phyloP scores from a whole-genome alignment of 2,113 vertebrate genomes.

The Triplophysa dalaica region DNA sequence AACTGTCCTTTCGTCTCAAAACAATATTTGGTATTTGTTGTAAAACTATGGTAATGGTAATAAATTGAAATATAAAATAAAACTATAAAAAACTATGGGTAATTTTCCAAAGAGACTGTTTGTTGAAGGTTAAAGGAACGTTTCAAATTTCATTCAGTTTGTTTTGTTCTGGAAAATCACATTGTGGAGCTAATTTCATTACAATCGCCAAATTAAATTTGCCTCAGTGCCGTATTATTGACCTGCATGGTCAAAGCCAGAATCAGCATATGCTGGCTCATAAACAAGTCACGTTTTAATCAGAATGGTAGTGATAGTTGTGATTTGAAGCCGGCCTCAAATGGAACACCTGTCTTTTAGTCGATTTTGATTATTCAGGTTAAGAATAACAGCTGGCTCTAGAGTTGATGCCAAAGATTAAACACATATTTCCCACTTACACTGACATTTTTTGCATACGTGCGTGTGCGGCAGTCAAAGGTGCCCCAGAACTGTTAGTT shows the following conservation, averaged over 20 bases:
- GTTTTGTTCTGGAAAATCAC: background rate
- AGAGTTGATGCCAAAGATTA: conserved; percentile 3
- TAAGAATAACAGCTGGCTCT: conserved; percentile 29
- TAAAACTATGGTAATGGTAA: too few species aligned
- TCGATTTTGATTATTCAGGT: conserved; percentile 4
- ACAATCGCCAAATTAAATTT: background rate
- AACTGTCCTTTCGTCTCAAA: too few species aligned
- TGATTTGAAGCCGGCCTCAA: background rate
- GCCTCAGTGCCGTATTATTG: background rate
- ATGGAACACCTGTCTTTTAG: background rate
- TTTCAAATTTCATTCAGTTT: background rate
- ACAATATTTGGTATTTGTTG: too few species aligned
- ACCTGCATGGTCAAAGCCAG: background rate
- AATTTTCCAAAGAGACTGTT: too few species aligned
- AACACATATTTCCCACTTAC: conserved; percentile 14
- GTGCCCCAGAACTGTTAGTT: too few species aligned
- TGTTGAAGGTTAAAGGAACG: background rate
- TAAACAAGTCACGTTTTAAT: conserved; percentile 3
- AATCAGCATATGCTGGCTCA: conserved; percentile 10
- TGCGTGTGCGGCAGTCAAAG: too few species aligned
- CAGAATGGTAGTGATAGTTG: background rate
- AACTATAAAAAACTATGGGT: too few species aligned
- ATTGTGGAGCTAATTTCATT: background rate
- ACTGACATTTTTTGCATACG: background rate
- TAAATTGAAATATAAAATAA: too few species aligned